Conservation (phyloP, 2,888 invertebrate genomes). For the Agelastica alni region DNA sequence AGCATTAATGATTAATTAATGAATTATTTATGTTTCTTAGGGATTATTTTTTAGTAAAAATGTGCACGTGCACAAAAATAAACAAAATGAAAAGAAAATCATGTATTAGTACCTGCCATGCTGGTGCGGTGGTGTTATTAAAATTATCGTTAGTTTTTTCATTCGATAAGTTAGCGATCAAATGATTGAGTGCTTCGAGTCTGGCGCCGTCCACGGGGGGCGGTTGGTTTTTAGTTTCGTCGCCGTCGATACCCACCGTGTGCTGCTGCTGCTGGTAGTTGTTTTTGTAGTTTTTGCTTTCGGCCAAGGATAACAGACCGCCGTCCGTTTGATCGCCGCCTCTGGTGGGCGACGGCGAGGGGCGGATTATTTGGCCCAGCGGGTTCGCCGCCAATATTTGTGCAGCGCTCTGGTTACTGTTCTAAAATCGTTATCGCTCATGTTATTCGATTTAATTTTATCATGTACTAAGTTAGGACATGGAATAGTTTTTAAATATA, state of each 20-base stretch:
- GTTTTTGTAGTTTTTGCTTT: constrained; percentile 42
- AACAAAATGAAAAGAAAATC: too few relatives aligned
- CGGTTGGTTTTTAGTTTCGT: constrained; percentile 37
- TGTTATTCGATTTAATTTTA: too few relatives aligned
- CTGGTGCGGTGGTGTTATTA: constrained; percentile 52
- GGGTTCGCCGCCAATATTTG: constrained; percentile 52
- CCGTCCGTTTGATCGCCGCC: constrained; percentile 46
- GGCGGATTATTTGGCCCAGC: constrained; percentile 48
- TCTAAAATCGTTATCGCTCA: constrained; percentile 42
- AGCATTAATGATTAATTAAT: too few relatives aligned
- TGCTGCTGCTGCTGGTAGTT: constrained; percentile 31
- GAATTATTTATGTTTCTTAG: too few relatives aligned
- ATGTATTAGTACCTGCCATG: constrained; percentile 59
- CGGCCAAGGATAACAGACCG: constrained; percentile 54
- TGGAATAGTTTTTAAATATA: too few relatives aligned
- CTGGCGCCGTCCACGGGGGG: constrained; percentile 38
- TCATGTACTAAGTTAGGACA: too few relatives aligned
- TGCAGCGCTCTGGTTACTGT: constrained; percentile 46
- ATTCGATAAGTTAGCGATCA: constrained; percentile 57
- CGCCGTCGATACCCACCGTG: constrained; percentile 56
- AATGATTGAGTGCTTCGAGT: constrained; percentile 55
- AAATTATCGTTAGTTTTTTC: constrained; percentile 55
- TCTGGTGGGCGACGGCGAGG: constrained; percentile 43
- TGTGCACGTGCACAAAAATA: too few relatives aligned
- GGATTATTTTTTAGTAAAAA: too few relatives aligned